Evolutionary conservation across 1,140 invertebrate species (phyloP).

Genomic region (Solen grandis): DNA sequence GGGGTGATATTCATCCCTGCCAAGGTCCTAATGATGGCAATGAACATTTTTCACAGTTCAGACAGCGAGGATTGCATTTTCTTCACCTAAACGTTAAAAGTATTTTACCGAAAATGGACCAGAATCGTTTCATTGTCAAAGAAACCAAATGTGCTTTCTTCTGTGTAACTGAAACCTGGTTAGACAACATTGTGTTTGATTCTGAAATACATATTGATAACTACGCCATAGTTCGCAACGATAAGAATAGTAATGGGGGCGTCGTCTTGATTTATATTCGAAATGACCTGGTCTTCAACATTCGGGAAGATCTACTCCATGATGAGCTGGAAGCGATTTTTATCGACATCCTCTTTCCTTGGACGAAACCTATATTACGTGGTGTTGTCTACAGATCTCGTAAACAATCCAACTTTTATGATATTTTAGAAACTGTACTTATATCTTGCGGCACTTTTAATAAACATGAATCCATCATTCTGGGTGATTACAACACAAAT

Average conservation of each 20-base stretch:
- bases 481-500: not conserved
- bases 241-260: not conserved
- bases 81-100: not conserved
- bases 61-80: not conserved
- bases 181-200: not conserved
- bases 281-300: slow-evolving; percentile 21
- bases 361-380: slow-evolving; percentile 28
- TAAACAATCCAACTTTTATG: slow-evolving; percentile 20
- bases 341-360: slow-evolving; percentile 17
- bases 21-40: too few relatives aligned
- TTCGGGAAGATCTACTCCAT: slow-evolving; percentile 11
- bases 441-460: not conserved
- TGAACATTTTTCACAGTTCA: not conserved
- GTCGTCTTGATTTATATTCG: slow-evolving; percentile 2
- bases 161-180: not conserved
- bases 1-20: not conserved
- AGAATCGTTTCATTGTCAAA: not conserved
- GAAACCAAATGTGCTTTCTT: not conserved
- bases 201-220: not conserved
- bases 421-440: slow-evolving; percentile 9
- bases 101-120: not conserved
- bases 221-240: not conserved
- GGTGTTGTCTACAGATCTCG: slow-evolving; percentile 18
- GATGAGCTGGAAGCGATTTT: slow-evolving; percentile 9
- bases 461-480: not conserved